These are phyloP conservation scores for Poecilobothrus nobilitatus DNA, from an alignment of 2,888 invertebrate genomes.

Conservation along the genomic window DNA sequence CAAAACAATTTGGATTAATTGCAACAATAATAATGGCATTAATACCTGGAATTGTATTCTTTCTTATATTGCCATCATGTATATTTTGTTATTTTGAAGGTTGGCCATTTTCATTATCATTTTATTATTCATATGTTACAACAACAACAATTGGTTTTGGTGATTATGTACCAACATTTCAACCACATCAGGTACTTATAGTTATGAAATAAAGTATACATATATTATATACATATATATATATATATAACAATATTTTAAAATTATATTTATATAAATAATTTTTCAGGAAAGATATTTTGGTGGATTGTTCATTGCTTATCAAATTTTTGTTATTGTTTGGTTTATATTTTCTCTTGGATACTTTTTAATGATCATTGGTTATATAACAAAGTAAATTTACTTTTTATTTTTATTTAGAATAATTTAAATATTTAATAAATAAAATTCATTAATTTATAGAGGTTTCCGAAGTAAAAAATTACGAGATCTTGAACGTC, in stretches of 20 bases:
- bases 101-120: constrained; percentile 75
- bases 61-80: constrained; percentile 77
- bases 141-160: constrained; percentile 87
- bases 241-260: not conserved
- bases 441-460: constrained; percentile 22
- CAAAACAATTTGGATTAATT: constrained; percentile 61
- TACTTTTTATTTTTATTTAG: constrained; percentile 7
- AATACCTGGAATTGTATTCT: constrained; percentile 81
- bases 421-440: not conserved
- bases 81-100: constrained; percentile 76
- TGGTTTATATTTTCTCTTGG: constrained; percentile 91
- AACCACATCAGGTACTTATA: constrained; percentile 35
- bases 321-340: constrained; percentile 70
- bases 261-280: not conserved
- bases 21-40: constrained; percentile 74
- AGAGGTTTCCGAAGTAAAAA: constrained; percentile 56
- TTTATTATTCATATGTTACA: constrained; percentile 83
- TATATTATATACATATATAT: not conserved
- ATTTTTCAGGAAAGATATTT: constrained; percentile 38
- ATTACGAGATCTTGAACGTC: constrained; percentile 64
- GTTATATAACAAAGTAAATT: constrained; percentile 60
- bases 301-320: constrained; percentile 57
- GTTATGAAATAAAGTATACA: not conserved
- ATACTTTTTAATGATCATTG: constrained; percentile 82
- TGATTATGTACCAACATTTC: constrained; percentile 71